Percentiles rank a stretch among this genome's conserved stretches.
Evolutionary conservation across 2,797 vertebrate genomes (phyloP).

Genomic region (Fundulus diaphanus): DNA sequence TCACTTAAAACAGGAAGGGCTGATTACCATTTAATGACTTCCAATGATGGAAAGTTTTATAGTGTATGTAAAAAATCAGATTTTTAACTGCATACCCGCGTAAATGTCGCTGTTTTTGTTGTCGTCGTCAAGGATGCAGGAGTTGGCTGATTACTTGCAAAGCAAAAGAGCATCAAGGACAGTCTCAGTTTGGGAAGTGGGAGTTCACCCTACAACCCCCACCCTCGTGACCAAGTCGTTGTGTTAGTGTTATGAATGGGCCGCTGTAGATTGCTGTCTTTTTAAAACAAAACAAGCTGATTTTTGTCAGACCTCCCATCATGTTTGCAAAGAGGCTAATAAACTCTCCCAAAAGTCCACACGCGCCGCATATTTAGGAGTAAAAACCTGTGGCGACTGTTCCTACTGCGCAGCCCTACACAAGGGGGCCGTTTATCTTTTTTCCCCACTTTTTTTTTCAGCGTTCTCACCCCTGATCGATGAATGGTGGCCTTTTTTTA

Average conservation of each 20-base stretch:
- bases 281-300: slow-evolving; percentile 55
- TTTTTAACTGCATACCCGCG: neutral
- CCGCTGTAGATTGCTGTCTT: slow-evolving; percentile 36
- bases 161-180: slow-evolving; percentile 22
- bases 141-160: neutral
- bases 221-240: slow-evolving; percentile 28
- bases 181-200: slow-evolving; percentile 26
- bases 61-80: neutral
- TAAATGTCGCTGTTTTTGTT: slow-evolving; percentile 12
- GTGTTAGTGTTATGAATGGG: slow-evolving; percentile 45
- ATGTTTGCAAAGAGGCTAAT: slow-evolving; percentile 65
- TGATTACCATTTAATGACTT: neutral
- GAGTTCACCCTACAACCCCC: slow-evolving; percentile 32
- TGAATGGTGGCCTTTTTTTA: slow-evolving; percentile 81
- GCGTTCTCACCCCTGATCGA: slow-evolving; percentile 77
- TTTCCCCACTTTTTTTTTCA: slow-evolving; percentile 43
- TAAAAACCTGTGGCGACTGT: slow-evolving; percentile 72
- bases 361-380: slow-evolving; percentile 75
- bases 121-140: neutral
- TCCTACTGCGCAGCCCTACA: slow-evolving; percentile 72
- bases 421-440: slow-evolving; percentile 78
- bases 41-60: neutral
- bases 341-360: slow-evolving; percentile 73
- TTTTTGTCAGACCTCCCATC: slow-evolving; percentile 60
- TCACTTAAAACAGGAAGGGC: neutral